A percentile compares a stretch with the other conserved stretches of the same genome.
Conservation (phyloP, 1,140 invertebrate species). For the Ceratosolen fusciceps region DNA sequence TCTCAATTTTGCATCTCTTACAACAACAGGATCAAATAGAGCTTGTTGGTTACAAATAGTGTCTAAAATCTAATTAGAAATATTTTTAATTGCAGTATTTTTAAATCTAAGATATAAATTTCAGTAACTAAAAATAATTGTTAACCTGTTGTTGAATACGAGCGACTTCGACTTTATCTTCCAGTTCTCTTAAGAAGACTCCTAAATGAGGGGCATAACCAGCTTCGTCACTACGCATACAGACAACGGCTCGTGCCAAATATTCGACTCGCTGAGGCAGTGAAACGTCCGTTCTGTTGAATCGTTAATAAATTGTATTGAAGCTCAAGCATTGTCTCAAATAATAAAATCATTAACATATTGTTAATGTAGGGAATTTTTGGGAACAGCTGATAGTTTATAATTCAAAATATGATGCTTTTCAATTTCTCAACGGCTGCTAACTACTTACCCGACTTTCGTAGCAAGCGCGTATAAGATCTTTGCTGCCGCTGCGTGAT, state of each 20-base stretch:
- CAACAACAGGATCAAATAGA: conserved; percentile 61
- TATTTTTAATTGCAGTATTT: conserved; percentile 4
- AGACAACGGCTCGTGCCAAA: conserved; percentile 94
- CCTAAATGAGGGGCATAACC: conserved; percentile 83
- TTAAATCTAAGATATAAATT: background rate
- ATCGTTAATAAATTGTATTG: conserved; percentile 25
- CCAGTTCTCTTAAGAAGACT: conserved; percentile 90
- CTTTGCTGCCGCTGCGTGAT: conserved; percentile 93
- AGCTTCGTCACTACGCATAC: conserved; percentile 89
- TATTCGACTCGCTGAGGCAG: conserved; percentile 88
- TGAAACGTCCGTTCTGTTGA: conserved; percentile 74
- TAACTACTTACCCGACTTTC: conserved; percentile 77
- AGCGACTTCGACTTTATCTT: conserved; percentile 94
- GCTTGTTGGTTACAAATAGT: conserved; percentile 72
- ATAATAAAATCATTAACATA: too few relatives aligned
- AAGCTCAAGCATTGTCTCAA: too few relatives aligned
- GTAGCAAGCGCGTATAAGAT: conserved; percentile 91
- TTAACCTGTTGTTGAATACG: conserved; percentile 80
- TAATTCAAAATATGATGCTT: too few relatives aligned
- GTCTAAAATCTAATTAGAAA: conserved; percentile 73
- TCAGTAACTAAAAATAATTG: conserved; percentile 17
- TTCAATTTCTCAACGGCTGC: background rate
- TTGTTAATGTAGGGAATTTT: background rate
- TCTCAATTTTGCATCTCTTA: conserved; percentile 70
- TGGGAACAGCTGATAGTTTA: background rate